Evolutionary conservation across 2,113 vertebrate species (phyloP).

Genomic region (western clawed frog (Xenopus tropicalis)): DNA sequence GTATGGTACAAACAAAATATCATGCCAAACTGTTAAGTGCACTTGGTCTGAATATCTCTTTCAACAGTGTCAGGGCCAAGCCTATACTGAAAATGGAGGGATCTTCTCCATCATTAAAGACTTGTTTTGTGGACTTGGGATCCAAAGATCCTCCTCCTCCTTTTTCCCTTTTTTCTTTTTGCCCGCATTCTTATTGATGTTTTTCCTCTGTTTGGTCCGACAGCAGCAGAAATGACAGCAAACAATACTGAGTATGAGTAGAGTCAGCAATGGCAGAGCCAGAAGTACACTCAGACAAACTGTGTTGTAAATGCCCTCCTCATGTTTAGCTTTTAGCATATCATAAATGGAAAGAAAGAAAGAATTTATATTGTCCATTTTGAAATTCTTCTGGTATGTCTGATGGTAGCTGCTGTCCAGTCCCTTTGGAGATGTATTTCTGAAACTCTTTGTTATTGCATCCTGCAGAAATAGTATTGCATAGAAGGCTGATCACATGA

Average conservation of each 20-base stretch:
- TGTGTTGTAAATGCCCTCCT: slow-evolving; percentile 83
- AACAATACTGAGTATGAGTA: slow-evolving; percentile 68
- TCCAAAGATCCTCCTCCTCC: slow-evolving; percentile 88
- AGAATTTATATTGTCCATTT: slow-evolving; percentile 66
- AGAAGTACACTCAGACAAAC: slow-evolving; percentile 81
- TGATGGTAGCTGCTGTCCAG: neutral
- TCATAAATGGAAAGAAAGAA: slow-evolving; percentile 79
- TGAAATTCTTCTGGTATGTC: neutral
- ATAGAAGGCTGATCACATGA: neutral
- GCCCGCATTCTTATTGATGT: slow-evolving; percentile 33
- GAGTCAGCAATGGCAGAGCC: slow-evolving; percentile 73
- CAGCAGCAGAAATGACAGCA: slow-evolving; percentile 93
- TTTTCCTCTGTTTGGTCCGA: slow-evolving; percentile 36
- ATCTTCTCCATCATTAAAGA: slow-evolving; percentile 78
- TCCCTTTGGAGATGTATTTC: neutral
- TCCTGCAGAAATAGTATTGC: too few relatives aligned
- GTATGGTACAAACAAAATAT: neutral
- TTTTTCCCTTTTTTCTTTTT: slow-evolving; percentile 74
- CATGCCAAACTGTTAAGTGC: neutral
- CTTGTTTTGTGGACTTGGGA: slow-evolving; percentile 80
- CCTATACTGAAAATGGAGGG: slow-evolving; percentile 66
- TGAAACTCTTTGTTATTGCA: neutral
- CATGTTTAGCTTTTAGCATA: slow-evolving; percentile 72
- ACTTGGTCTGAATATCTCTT: slow-evolving; percentile 7
- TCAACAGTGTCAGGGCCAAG: neutral